Conservation (phyloP, 2,888 invertebrate species). For the Salpingus planirostris region DNA sequence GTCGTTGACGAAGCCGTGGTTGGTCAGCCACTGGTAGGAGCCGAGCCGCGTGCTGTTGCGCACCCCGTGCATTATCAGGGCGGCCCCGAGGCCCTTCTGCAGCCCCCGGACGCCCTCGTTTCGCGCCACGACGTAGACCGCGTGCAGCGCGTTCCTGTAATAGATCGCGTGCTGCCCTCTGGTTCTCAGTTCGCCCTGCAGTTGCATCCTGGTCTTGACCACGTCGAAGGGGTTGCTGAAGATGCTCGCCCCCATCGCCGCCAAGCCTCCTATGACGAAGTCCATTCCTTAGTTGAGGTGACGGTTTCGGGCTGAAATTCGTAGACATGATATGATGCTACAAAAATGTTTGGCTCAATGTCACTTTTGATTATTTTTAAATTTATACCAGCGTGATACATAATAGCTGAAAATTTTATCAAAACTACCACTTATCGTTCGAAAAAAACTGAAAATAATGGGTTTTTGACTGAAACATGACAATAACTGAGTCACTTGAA, state of each 20-base stretch:
- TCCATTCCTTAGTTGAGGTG: slow-evolving; percentile 34
- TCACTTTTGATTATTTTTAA: too few relatives aligned
- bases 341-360: too few relatives aligned
- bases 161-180: slow-evolving; percentile 52
- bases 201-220: slow-evolving; percentile 77
- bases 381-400: too few relatives aligned
- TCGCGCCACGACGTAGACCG: slow-evolving; percentile 66
- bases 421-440: too few relatives aligned
- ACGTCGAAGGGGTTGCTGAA: slow-evolving; percentile 87
- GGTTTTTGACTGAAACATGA: too few relatives aligned
- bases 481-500: too few relatives aligned
- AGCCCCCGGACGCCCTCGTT: slow-evolving; percentile 72
- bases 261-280: slow-evolving; percentile 46
- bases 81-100: slow-evolving; percentile 76
- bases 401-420: too few relatives aligned
- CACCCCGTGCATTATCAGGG: slow-evolving; percentile 77
- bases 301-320: too few relatives aligned
- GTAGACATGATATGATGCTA: too few relatives aligned
- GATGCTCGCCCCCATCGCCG: slow-evolving; percentile 55
- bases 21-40: slow-evolving; percentile 62
- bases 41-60: slow-evolving; percentile 72
- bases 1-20: slow-evolving; percentile 53
- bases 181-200: slow-evolving; percentile 53
- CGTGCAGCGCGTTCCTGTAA: slow-evolving; percentile 73
- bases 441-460: too few relatives aligned